Evolutionary conservation across 1,140 invertebrate genomes (phyloP), one percentile per base, ranked within the genome.

Genomic region (Drosophila tristis): DNA sequence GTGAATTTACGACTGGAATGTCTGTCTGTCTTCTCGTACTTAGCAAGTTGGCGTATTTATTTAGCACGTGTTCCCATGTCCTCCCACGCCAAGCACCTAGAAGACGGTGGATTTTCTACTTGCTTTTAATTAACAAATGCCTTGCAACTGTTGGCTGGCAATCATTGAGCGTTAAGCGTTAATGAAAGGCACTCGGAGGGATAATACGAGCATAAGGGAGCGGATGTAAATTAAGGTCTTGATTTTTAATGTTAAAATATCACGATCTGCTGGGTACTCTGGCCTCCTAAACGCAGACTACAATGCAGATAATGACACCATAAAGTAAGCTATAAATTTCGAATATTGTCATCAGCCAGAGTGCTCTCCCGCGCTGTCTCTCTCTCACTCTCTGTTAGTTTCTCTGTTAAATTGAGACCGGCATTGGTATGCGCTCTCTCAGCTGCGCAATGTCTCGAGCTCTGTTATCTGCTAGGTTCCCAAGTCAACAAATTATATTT

Each of bases 61-160:
- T 76, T 76, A 76, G 73, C 73, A 76, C 73, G 56, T 76, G 61
- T 65, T 74, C 35, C 51, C 60, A 59, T 62, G 60, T 65, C 48
- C 26, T 57, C 4, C 16, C 16, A 51, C 50, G 47, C 31, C 51
- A 42, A 65, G 70, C 39, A 47, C 39, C 2, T 57, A 26, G 26
- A 25, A 29, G 5, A 26, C 29, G 44, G 72, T 54, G 13, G 48
- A 75, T 70, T 62, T 68, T 74, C 68, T 68, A 56, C 74, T 58
- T 76, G 57, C 51, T 68, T 76, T 76, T 76, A 76, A 76, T 76
- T 76, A 76, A 76, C 72, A 76, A 76, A 76, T 76, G 63, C 74
- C 73, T 76, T 58, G 53, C 63, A 75, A 68, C 63, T 58, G 50
- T 76, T 76, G 20, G 20, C 45, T 58, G 16, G 57, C 54, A 66